Conservation (phyloP, 2,888 invertebrate genomes). For the Pardosa pseudoannulata region DNA sequence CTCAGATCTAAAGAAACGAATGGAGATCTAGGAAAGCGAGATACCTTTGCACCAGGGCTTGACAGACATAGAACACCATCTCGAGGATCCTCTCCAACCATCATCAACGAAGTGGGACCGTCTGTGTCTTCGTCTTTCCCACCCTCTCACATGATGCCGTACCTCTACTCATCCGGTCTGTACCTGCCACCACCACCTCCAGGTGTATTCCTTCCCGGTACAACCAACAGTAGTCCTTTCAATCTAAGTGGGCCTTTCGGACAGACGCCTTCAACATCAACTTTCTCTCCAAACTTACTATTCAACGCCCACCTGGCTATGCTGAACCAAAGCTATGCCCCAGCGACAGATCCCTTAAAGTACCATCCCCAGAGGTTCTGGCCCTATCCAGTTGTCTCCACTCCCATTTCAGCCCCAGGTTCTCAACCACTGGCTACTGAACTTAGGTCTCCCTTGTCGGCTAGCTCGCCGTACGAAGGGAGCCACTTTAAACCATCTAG, state of each 20-base stretch:
- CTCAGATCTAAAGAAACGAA: conserved; percentile 26
- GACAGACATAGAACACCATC: conserved; percentile 34
- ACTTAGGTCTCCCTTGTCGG: conserved; percentile 44
- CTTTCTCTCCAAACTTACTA: conserved; percentile 47
- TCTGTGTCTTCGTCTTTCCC: conserved; percentile 58
- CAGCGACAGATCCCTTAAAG: conserved; percentile 43
- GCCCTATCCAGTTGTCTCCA: conserved; percentile 54
- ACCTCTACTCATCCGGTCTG: conserved; percentile 57
- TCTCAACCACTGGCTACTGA: neutral
- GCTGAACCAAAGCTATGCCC: conserved; percentile 61
- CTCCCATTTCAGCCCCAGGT: conserved; percentile 23
- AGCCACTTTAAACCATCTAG: conserved; percentile 57
- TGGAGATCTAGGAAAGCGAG: conserved; percentile 19
- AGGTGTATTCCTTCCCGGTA: conserved; percentile 50
- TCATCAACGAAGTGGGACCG: conserved; percentile 63
- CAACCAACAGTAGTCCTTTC: conserved; percentile 12
- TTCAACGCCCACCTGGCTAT: conserved; percentile 67
- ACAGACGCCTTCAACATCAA: conserved; percentile 29
- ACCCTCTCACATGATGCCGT: conserved; percentile 61
- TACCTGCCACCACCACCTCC: conserved; percentile 61
- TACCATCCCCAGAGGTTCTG: conserved; percentile 61
- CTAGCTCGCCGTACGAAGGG: conserved; percentile 52
- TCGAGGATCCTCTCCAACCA: conserved; percentile 26
- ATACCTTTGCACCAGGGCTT: neutral
- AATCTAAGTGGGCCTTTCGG: conserved; percentile 31